Evolutionary conservation across 2,113 vertebrate genomes (phyloP).

Genomic region (Indicator maculatus): DNA sequence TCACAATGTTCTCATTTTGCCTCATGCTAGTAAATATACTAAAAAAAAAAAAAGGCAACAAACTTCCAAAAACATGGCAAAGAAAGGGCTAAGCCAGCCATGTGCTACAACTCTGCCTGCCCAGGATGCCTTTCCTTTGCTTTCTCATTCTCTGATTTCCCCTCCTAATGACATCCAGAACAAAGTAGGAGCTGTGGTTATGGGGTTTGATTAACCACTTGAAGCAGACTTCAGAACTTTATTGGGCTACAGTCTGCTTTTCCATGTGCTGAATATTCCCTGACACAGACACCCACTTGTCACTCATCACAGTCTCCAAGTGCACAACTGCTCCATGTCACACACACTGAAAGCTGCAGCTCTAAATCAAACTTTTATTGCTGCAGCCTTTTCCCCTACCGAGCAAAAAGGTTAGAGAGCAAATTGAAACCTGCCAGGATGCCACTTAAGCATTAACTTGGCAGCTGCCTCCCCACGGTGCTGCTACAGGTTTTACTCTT

Average conservation of each 20-base stretch:
- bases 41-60: too few species aligned
- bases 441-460: slow-evolving; percentile 41
- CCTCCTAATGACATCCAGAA: slow-evolving; percentile 1
- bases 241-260: slow-evolving; percentile 37
- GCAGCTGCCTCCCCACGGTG: slow-evolving; percentile 61
- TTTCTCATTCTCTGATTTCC: background rate
- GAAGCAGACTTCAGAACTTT: slow-evolving; percentile 10
- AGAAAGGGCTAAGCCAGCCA: background rate
- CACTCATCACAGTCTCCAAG: slow-evolving; percentile 18
- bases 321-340: background rate
- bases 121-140: background rate
- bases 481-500: slow-evolving; percentile 27
- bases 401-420: slow-evolving; percentile 46
- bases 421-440: slow-evolving; percentile 47
- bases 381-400: slow-evolving; percentile 14
- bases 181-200: slow-evolving; percentile 1
- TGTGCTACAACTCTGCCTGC: background rate
- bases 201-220: slow-evolving; percentile 43
- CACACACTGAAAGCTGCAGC: background rate
- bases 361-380: slow-evolving; percentile 56
- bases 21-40: background rate
- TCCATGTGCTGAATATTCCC: background rate
- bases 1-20: background rate
- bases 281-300: slow-evolving; percentile 28
- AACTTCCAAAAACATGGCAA: too few species aligned